Evolutionary conservation across 2,797 vertebrate genomes (phyloP).

Genomic region (Halcyon badia): DNA sequence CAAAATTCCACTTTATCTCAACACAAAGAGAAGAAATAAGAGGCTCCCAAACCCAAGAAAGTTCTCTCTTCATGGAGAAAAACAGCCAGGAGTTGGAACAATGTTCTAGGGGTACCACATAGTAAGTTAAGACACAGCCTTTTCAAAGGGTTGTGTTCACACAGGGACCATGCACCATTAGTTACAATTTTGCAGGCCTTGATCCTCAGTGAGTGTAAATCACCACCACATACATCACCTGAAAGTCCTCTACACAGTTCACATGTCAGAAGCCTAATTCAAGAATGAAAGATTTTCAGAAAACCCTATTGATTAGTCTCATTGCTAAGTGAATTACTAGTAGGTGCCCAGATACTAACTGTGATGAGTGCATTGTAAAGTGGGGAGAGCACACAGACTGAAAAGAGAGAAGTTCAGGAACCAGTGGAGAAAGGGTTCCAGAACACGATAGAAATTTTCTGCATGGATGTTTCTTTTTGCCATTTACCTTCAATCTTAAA

Average conservation of each 20-base stretch:
- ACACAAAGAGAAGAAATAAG: neutral
- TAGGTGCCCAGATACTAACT: neutral
- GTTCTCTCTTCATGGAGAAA: neutral
- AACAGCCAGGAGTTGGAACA: neutral
- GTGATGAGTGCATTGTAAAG: neutral
- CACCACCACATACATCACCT: neutral
- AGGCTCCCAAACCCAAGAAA: neutral
- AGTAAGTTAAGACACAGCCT: neutral
- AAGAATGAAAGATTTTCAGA: neutral
- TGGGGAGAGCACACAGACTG: neutral
- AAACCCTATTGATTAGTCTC: neutral
- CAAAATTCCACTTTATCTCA: neutral
- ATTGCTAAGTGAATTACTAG: neutral
- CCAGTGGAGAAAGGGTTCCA: neutral
- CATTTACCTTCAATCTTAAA: conserved; percentile 5
- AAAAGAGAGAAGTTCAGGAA: neutral
- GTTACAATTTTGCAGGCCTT: neutral
- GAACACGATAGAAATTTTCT: neutral
- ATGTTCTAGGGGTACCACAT: neutral
- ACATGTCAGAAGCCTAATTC: neutral
- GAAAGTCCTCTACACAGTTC: neutral
- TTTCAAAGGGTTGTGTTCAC: neutral
- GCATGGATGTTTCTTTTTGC: neutral
- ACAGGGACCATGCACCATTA: too few relatives aligned
- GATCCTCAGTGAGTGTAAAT: neutral